Evolutionary conservation across 2,888 invertebrate genomes (phyloP), one percentile per base, ranked within the genome.

Genomic region (Drosophila nr. medialis): DNA sequence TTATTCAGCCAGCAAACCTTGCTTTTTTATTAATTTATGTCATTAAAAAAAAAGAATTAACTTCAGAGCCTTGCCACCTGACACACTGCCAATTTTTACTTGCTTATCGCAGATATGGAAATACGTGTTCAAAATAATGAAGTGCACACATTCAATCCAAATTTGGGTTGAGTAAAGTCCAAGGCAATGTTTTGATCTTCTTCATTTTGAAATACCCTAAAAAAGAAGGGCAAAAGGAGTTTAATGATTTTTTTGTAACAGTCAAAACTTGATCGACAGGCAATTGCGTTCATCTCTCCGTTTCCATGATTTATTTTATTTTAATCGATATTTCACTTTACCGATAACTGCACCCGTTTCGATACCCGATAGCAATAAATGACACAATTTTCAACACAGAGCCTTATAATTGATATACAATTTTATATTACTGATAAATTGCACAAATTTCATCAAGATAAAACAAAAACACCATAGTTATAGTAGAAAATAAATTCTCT

Each of bases 81-180:
- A 48, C 36, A n/a, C 32, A 36, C 40, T 50, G 62, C 40, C 49
- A 66, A 62, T 42, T 55, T 56, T 24, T 36, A 36, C n/a, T 56
- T 30, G 63, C 42, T 63, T 67, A 51, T 34, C 32, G 32, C 42
- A 42, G 29, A 30, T 58, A 6, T 27, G 13, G 24, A 34, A 0
- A 45, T 13, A 49, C 27, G 50, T 42, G 48, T 38, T 69, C 27
- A 51, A 64, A 62, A 40, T 64, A 54, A 49, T 29, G 15, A 48
- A 32, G 50, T 32, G 56, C 15, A 40, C 55, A 62, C 32, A 59
- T 21, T 34, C 29, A 42, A 49, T 24, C 15, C 15, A 54, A 60
- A 77, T 63, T 63, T 60, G 45, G 53, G 56, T 64, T 40, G 49
- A 21, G 30, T 61, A 51, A 55, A 77, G 66, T 72, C 66, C 66